Conservation (phyloP, 1,140 invertebrate species). For the Drosophila subobscura region DNA sequence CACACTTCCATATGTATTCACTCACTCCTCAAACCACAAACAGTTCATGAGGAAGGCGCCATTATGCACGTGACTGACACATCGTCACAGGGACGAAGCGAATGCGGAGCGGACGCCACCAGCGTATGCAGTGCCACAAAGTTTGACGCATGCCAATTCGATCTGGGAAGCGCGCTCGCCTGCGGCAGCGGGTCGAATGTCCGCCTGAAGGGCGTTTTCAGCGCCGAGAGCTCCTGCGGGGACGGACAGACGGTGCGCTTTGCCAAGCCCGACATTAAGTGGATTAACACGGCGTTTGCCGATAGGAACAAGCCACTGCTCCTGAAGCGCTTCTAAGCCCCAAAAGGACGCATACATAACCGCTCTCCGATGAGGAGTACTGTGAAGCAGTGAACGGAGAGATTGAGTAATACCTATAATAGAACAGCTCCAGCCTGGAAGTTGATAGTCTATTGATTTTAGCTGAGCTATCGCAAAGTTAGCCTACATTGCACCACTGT, state of each 20-base stretch:
- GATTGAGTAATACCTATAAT: too few relatives aligned
- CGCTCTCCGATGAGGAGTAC: constrained; percentile 4
- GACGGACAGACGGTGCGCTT: constrained; percentile 76
- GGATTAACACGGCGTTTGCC: constrained; percentile 77
- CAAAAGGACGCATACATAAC: constrained; percentile 9
- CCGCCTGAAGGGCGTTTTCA: constrained; percentile 89
- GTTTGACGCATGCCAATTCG: constrained; percentile 87
- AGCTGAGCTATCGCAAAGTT: constrained; percentile 64
- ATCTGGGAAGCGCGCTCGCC: constrained; percentile 90
- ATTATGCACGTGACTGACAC: constrained; percentile 90
- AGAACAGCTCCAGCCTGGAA: too few relatives aligned
- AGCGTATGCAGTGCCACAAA: constrained; percentile 84
- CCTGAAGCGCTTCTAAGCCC: constrained; percentile 65
- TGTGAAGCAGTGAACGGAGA: constrained; percentile 1
- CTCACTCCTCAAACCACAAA: not conserved
- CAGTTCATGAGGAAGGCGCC: constrained; percentile 88
- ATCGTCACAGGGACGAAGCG: constrained; percentile 84
- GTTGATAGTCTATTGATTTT: constrained; percentile 8
- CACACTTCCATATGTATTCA: not conserved
- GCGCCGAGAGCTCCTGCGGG: constrained; percentile 87
- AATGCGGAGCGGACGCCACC: constrained; percentile 63
- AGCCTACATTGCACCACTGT: constrained; percentile 48
- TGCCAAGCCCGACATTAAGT: constrained; percentile 77
- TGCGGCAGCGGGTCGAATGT: constrained; percentile 89
- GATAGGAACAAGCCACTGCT: constrained; percentile 72